Conservation (phyloP, 2,888 invertebrate species). For the Anaspis maculata region DNA sequence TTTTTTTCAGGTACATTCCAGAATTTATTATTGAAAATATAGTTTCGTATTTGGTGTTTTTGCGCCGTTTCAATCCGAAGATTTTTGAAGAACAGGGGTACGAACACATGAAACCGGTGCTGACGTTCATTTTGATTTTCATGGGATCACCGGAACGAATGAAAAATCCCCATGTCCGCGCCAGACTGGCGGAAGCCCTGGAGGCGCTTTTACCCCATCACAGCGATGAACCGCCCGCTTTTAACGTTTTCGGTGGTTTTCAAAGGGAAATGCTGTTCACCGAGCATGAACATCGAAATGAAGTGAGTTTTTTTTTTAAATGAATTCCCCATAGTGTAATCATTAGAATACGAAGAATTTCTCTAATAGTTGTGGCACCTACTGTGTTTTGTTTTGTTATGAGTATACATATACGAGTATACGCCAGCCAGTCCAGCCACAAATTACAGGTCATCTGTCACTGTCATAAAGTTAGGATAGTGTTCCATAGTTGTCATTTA, state of each 20-base stretch:
- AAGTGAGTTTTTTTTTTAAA: no score
- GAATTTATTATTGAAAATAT: conserved; percentile 87
- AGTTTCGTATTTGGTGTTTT: conserved; percentile 69
- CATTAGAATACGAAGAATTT: no score
- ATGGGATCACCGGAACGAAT: conserved; percentile 74
- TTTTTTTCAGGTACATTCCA: conserved; percentile 71
- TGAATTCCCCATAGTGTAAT: no score
- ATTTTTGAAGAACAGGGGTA: conserved; percentile 59
- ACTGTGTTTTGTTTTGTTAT: no score
- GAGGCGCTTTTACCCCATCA: conserved; percentile 75
- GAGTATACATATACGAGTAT: no score
- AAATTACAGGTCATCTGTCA: no score
- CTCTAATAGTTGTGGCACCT: no score
- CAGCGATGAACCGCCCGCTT: conserved; percentile 46
- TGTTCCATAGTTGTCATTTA: no score
- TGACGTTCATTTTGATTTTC: conserved; percentile 73
- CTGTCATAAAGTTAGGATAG: no score
- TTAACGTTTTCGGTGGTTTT: conserved; percentile 44
- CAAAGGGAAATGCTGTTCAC: conserved; percentile 68
- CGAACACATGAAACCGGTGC: conserved; percentile 56
- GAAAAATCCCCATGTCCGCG: conserved; percentile 88
- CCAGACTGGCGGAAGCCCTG: conserved; percentile 80
- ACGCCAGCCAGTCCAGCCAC: no score
- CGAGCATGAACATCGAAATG: conserved; percentile 62
- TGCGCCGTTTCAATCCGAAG: conserved; percentile 55